These are phyloP conservation scores for Eremophila alpestris DNA, from an alignment of 2,797 vertebrate species.

Conservation along the genomic window DNA sequence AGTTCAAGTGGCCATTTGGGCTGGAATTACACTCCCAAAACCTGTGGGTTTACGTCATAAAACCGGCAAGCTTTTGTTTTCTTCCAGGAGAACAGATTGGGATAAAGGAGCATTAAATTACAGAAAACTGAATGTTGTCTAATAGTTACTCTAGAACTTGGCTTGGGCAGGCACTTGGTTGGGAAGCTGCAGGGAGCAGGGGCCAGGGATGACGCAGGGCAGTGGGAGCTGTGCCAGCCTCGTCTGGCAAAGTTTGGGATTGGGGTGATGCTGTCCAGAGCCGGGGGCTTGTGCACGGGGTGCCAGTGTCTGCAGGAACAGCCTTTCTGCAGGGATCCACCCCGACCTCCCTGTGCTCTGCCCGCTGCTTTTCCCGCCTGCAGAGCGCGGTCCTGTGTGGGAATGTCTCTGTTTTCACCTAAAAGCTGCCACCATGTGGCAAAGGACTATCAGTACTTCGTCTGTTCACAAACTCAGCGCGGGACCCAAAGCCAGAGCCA, in stretches of 20 bases:
- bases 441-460: background rate
- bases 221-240: fast-evolving
- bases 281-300: background rate
- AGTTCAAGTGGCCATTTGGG: background rate
- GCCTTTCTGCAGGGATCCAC: background rate
- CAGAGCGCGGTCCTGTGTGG: background rate
- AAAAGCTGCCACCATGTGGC: constrained; percentile 67
- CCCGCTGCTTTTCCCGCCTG: background rate
- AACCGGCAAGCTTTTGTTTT: background rate
- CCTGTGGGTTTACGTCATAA: background rate
- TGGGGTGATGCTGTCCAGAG: background rate
- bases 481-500: background rate
- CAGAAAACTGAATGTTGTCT: background rate
- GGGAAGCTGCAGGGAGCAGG: background rate
- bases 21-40: background rate
- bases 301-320: background rate
- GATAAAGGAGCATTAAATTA: background rate
- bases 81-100: background rate
- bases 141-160: background rate
- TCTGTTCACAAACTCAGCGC: background rate
- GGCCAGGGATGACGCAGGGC: background rate
- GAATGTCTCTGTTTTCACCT: background rate
- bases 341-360: fast-evolving
- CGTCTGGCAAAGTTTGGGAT: background rate
- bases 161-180: background rate